phyloP scores from a whole-genome alignment of 2,113 vertebrate genomes.

The Mirza zaza region DNA sequence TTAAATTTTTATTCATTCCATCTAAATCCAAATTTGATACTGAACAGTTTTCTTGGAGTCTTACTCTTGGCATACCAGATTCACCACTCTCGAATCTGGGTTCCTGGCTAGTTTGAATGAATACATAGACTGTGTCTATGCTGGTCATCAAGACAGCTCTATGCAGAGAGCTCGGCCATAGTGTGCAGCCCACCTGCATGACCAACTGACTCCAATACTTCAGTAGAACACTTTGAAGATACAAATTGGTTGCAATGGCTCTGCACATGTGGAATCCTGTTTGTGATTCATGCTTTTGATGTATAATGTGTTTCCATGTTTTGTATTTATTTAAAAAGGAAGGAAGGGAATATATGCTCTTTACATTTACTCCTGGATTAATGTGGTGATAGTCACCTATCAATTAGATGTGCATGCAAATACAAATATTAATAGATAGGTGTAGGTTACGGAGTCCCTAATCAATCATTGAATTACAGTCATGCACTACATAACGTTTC shows the following conservation, averaged over 20 bases:
- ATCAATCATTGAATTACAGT: background rate
- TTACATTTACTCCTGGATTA: background rate
- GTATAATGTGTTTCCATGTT: background rate
- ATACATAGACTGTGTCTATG: background rate
- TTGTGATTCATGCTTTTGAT: background rate
- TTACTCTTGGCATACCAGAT: background rate
- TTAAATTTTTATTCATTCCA: background rate
- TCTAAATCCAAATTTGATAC: background rate
- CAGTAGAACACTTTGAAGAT: background rate
- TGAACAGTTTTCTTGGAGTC: background rate
- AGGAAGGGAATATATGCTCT: background rate
- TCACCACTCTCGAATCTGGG: background rate
- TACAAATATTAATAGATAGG: background rate
- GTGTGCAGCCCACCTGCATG: background rate
- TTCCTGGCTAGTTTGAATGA: background rate
- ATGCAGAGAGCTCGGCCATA: background rate
- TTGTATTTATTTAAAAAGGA: background rate
- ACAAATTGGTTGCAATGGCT: background rate
- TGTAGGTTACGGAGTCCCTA: background rate
- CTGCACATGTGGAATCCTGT: background rate
- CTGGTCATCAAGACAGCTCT: background rate
- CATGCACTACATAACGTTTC: background rate
- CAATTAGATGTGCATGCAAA: background rate
- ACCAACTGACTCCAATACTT: background rate
- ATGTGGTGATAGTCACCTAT: background rate